Percentiles rank a stretch among this genome's conserved stretches.
These are phyloP conservation scores for Sinhomidia bicolor DNA, from an alignment of 2,888 invertebrate genomes.

Conservation along the genomic window DNA sequence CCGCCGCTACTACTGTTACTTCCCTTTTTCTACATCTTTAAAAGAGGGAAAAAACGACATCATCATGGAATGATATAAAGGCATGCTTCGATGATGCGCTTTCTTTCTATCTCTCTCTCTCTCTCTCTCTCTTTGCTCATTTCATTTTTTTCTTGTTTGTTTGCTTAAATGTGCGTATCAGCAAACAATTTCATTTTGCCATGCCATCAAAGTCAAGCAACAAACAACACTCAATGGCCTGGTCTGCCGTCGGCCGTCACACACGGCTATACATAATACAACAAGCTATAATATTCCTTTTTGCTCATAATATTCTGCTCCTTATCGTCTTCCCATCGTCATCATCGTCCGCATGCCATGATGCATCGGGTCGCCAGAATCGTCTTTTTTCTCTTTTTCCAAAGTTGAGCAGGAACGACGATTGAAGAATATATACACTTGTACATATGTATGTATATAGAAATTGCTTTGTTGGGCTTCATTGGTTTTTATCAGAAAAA, in stretches of 20 bases:
- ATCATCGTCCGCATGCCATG: not conserved
- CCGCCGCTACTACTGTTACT: no score
- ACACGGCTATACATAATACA: not conserved
- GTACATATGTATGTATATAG: no score
- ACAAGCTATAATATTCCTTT: slow-evolving; percentile 8
- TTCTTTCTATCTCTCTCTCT: not conserved
- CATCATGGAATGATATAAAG: slow-evolving; percentile 2
- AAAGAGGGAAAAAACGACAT: not conserved
- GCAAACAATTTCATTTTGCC: slow-evolving; percentile 34
- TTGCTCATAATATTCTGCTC: slow-evolving; percentile 26
- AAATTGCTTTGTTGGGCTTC: slow-evolving; percentile 47
- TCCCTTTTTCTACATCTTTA: not conserved
- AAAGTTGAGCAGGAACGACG: no score
- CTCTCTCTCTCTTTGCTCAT: slow-evolving; percentile 19
- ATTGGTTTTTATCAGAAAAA: slow-evolving; percentile 42
- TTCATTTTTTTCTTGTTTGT: slow-evolving; percentile 42
- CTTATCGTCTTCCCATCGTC: slow-evolving; percentile 21
- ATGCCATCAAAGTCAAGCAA: slow-evolving; percentile 37
- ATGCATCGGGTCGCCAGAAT: slow-evolving; percentile 15
- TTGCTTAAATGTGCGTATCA: slow-evolving; percentile 47
- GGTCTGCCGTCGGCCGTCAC: no score
- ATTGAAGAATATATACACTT: no score
- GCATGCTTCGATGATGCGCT: not conserved
- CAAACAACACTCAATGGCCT: no score
- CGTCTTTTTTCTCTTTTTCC: slow-evolving; percentile 38